A percentile compares a stretch with the other conserved stretches of the same genome.
Evolutionary conservation across 2,888 invertebrate species (phyloP).

Genomic region (Tetragonisca angustula): DNA sequence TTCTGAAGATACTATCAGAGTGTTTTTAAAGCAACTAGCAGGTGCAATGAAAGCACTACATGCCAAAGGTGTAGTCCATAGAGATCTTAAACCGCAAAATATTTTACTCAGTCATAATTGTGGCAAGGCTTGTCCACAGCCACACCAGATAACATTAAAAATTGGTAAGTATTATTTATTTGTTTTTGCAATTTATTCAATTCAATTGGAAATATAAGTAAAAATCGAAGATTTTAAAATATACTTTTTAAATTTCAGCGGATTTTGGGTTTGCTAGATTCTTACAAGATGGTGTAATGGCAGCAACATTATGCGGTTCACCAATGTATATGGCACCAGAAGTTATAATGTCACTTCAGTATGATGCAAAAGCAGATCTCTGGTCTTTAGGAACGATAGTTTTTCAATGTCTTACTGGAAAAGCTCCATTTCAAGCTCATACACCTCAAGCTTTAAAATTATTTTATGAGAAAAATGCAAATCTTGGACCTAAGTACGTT

Average conservation of each 20-base stretch:
- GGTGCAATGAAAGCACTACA: constrained; percentile 99
- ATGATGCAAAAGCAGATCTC: constrained; percentile 99
- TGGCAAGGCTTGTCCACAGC: constrained; percentile 88
- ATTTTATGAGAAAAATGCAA: constrained; percentile 97
- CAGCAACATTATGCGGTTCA: constrained; percentile 99
- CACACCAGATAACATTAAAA: constrained; percentile 96
- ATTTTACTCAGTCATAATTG: constrained; percentile 96
- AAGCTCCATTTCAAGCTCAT: constrained; percentile 99
- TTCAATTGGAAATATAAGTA: neutral
- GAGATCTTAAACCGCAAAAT: constrained; percentile 99
- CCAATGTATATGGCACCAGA: constrained; percentile 99
- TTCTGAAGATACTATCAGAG: constrained; percentile 98
- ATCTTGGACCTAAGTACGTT: constrained; percentile 94
- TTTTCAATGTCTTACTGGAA: constrained; percentile 98
- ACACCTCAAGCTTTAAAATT: constrained; percentile 98
- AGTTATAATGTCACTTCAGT: constrained; percentile 99
- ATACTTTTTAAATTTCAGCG: constrained; percentile 86
- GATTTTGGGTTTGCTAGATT: constrained; percentile 99
- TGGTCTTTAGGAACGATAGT: constrained; percentile 99
- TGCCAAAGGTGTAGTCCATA: constrained; percentile 98
- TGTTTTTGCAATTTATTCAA: neutral
- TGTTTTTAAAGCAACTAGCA: constrained; percentile 97
- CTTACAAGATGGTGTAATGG: constrained; percentile 99
- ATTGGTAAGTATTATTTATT: constrained; percentile 88
- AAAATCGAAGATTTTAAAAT: constrained; percentile 1